phyloP scores from a whole-genome alignment of 1,140 invertebrate species.

The Lineus longissimus region DNA sequence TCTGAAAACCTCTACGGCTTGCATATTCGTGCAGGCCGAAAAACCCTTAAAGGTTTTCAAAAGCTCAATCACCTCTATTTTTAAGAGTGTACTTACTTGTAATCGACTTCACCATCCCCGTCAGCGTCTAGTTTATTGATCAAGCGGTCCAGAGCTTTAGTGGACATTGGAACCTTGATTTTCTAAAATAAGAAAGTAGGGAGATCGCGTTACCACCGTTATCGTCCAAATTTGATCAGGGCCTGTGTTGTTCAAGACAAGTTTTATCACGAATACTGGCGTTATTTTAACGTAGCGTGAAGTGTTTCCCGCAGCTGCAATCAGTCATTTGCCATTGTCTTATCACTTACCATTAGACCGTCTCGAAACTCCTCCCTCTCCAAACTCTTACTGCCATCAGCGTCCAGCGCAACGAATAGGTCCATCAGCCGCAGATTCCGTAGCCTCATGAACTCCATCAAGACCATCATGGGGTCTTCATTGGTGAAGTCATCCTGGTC shows the following conservation, averaged over 20 bases:
- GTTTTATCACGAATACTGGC: too few species aligned
- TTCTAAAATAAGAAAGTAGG: background rate
- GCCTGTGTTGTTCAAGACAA: too few species aligned
- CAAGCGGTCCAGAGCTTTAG: background rate
- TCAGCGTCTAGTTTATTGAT: background rate
- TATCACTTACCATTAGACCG: slow-evolving; percentile 18
- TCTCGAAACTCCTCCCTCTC: slow-evolving; percentile 15
- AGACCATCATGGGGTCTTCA: slow-evolving; percentile 18
- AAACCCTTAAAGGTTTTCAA: background rate
- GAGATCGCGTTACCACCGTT: too few species aligned
- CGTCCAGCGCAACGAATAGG: slow-evolving; percentile 22
- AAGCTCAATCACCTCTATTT: background rate
- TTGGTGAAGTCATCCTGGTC: slow-evolving; percentile 5
- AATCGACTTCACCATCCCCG: slow-evolving; percentile 7
- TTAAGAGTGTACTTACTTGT: background rate
- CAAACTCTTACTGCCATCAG: slow-evolving; percentile 20
- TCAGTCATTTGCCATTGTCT: too few species aligned
- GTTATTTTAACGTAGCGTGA: too few species aligned
- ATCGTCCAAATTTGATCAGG: too few species aligned
- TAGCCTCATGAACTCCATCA: slow-evolving; percentile 24
- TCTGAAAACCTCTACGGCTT: too few species aligned
- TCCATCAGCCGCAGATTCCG: slow-evolving; percentile 23
- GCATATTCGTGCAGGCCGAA: too few species aligned
- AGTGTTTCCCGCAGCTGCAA: too few species aligned
- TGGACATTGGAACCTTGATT: background rate